phyloP scores from a whole-genome alignment of 2,888 invertebrate species.

The Pachymerium ferrugineum region DNA sequence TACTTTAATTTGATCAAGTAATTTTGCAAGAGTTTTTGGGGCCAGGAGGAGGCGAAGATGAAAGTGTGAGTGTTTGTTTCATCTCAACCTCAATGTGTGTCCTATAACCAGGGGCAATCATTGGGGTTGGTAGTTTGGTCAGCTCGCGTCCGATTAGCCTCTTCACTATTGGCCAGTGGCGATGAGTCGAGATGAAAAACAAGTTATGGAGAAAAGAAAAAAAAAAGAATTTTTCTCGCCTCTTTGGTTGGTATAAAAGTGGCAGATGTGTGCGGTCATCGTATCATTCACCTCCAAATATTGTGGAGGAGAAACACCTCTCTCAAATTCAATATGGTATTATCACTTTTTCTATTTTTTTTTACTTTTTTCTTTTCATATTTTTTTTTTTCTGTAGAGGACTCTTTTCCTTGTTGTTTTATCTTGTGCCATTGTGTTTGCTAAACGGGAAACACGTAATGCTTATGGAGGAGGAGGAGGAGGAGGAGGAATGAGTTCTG shows the following conservation, averaged over 20 bases:
- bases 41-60: not conserved
- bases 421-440: too few relatives aligned
- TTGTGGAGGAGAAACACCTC: not conserved
- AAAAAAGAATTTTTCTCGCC: not conserved
- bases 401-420: too few relatives aligned
- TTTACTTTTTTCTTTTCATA: too few relatives aligned
- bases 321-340: not conserved
- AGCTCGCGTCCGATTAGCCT: conserved; percentile 3
- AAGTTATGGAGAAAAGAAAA: too few relatives aligned
- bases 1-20: too few relatives aligned
- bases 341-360: too few relatives aligned
- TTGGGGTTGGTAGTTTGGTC: not conserved
- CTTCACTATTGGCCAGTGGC: not conserved
- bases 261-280: not conserved
- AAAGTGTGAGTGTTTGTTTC: not conserved
- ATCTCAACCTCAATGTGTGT: not conserved
- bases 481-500: too few relatives aligned
- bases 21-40: not conserved
- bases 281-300: not conserved
- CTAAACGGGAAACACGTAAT: not conserved
- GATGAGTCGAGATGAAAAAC: conserved; percentile 7
- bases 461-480: not conserved
- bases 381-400: not conserved
- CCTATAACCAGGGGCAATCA: not conserved
- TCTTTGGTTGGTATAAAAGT: not conserved